Evolutionary conservation across 2,888 invertebrate species (phyloP).

Genomic region (Drepana falcataria): DNA sequence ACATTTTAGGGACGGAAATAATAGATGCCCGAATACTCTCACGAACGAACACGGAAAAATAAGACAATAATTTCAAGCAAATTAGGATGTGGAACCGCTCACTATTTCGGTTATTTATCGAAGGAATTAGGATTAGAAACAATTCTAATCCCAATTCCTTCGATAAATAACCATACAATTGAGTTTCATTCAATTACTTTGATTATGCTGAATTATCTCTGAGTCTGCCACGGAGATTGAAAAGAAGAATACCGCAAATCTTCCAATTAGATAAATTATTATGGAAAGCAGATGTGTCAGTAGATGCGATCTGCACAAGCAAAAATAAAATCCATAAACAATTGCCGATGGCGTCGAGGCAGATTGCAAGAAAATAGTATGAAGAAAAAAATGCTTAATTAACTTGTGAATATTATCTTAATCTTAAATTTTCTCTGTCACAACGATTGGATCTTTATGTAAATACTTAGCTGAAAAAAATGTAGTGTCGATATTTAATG

Average conservation of each 20-base stretch:
- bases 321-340: too few species aligned
- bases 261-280: too few species aligned
- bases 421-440: not conserved
- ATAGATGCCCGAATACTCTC: conserved; percentile 40
- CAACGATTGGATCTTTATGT: not conserved
- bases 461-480: not conserved
- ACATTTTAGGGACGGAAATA: conserved; percentile 38
- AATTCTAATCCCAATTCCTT: not conserved
- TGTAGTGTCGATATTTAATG: conserved; percentile 1
- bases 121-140: not conserved
- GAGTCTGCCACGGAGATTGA: too few species aligned
- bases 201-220: too few species aligned
- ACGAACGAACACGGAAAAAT: conserved; percentile 44
- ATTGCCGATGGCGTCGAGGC: too few species aligned
- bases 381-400: too few species aligned
- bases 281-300: too few species aligned
- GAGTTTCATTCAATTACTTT: conserved; percentile 4
- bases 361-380: too few species aligned
- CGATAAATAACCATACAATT: conserved; percentile 10
- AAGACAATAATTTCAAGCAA: conserved; percentile 17
- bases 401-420: not conserved
- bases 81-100: conserved; percentile 19
- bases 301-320: too few species aligned
- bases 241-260: too few species aligned
- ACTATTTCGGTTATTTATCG: conserved; percentile 11